These are phyloP conservation scores for Atlantisia rogersi DNA, from an alignment of 2,113 vertebrate species.

Conservation along the genomic window DNA sequence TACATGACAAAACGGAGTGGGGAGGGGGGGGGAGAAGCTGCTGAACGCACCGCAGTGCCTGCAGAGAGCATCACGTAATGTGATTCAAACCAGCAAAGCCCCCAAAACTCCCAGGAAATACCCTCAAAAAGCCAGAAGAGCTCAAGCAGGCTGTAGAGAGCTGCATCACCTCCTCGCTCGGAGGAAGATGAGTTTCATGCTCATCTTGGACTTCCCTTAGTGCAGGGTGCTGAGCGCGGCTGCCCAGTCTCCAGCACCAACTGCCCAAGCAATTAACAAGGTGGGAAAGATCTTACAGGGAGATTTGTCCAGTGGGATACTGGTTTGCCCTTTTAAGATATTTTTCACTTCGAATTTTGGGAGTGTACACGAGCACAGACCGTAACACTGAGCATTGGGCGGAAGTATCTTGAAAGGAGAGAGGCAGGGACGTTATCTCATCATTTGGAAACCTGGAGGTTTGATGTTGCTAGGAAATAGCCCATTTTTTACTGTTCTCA, in stretches of 20 bases:
- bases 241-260: background rate
- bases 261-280: background rate
- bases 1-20: background rate
- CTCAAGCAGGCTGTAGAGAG: background rate
- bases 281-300: background rate
- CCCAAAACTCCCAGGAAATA: background rate
- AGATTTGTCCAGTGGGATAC: background rate
- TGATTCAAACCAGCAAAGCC: background rate
- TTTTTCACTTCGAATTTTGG: background rate
- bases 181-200: rapidly evolving
- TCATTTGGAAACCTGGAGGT: background rate
- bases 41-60: background rate
- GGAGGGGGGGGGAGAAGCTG: background rate
- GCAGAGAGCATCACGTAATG: background rate
- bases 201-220: background rate
- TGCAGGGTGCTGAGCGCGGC: background rate
- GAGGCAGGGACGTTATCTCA: background rate
- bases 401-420: background rate
- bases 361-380: background rate
- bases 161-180: background rate
- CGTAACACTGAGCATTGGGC: rapidly evolving
- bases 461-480: background rate
- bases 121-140: background rate
- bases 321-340: background rate
- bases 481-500: background rate